Conservation (phyloP, 2,888 invertebrate genomes). For the Macaria notata region DNA sequence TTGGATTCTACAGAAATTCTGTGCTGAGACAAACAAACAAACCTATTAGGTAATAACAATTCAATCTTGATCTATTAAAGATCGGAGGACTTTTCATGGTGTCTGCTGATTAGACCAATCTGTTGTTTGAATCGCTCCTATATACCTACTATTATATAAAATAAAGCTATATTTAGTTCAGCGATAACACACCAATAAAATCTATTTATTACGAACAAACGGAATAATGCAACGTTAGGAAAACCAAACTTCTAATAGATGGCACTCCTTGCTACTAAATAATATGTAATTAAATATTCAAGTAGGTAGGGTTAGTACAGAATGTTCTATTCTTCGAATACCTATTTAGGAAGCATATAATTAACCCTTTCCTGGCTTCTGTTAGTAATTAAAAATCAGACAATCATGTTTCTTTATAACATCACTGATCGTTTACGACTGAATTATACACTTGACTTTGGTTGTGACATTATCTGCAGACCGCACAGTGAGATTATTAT, state of each 20-base stretch:
- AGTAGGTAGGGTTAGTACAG: too few relatives aligned
- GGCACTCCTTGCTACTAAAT: too few relatives aligned
- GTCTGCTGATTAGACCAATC: conserved; percentile 14
- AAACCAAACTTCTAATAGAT: too few relatives aligned
- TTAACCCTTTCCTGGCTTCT: conserved; percentile 5
- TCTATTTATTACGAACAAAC: too few relatives aligned
- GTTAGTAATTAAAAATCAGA: conserved; percentile 28
- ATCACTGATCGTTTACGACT: conserved; percentile 14
- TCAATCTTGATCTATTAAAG: conserved; percentile 12
- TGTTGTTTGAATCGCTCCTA: neutral
- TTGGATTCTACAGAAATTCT: too few relatives aligned
- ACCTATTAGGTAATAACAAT: conserved; percentile 8
- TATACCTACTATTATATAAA: too few relatives aligned
- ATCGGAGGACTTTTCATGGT: conserved; percentile 16
- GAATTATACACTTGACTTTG: conserved; percentile 30
- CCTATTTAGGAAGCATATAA: neutral
- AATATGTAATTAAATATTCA: too few relatives aligned
- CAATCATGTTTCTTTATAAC: neutral
- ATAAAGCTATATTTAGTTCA: too few relatives aligned
- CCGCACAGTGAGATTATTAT: too few relatives aligned
- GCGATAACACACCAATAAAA: too few relatives aligned
- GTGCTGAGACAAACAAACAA: conserved; percentile 12
- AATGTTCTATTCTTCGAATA: too few relatives aligned
- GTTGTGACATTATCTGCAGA: conserved; percentile 11
- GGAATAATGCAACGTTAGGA: too few relatives aligned